Percentiles rank a stretch among this genome's conserved stretches.
These are phyloP conservation scores for Amblyjoppa proteus DNA, from an alignment of 2,888 invertebrate genomes.

Conservation along the genomic window DNA sequence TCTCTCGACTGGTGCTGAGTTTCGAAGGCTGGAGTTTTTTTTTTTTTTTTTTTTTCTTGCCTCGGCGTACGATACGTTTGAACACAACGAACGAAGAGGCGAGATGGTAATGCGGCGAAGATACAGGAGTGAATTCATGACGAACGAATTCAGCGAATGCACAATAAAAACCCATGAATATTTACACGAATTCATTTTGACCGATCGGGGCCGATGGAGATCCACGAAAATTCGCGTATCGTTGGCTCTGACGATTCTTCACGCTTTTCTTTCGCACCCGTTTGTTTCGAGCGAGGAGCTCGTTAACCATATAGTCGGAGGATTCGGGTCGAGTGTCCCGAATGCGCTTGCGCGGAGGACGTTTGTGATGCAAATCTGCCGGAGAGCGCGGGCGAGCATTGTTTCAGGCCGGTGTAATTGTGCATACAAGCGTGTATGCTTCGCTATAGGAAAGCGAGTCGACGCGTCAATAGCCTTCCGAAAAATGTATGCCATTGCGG, in stretches of 20 bases:
- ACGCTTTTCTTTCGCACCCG: slow-evolving; percentile 40
- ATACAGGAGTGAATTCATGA: slow-evolving; percentile 8
- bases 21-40: not conserved
- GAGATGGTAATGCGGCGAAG: slow-evolving; percentile 27
- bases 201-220: slow-evolving; percentile 33
- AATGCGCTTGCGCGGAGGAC: slow-evolving; percentile 43
- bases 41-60: not conserved
- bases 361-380: slow-evolving; percentile 62
- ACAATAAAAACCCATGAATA: slow-evolving; percentile 49
- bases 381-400: slow-evolving; percentile 47
- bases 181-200: slow-evolving; percentile 44
- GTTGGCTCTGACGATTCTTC: slow-evolving; percentile 19
- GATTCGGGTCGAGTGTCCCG: slow-evolving; percentile 62
- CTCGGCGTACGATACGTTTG: not conserved
- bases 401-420: slow-evolving; percentile 44
- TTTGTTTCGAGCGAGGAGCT: not conserved
- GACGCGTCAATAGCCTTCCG: slow-evolving; percentile 50
- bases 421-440: slow-evolving; percentile 21
- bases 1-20: not conserved
- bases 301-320: slow-evolving; percentile 38
- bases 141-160: slow-evolving; percentile 22
- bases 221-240: slow-evolving; percentile 50
- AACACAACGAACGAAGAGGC: not conserved
- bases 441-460: slow-evolving; percentile 8
- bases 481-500: slow-evolving; percentile 45